Evolutionary conservation across 2,888 invertebrate genomes (phyloP).

Genomic region (Ophion ellenae): DNA sequence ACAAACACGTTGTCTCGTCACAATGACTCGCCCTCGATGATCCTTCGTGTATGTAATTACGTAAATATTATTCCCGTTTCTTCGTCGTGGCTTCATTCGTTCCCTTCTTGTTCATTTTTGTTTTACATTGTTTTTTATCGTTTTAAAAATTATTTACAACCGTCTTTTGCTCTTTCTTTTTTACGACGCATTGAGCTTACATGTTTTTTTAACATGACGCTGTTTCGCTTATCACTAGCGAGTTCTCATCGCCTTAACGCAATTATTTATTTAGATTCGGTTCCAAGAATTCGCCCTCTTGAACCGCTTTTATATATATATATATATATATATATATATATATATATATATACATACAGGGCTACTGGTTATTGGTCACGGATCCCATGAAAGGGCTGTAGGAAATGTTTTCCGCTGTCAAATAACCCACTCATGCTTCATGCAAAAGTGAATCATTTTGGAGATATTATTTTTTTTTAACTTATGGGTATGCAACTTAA

Average conservation of each 20-base stretch:
- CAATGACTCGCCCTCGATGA: slow-evolving; percentile 55
- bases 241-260: slow-evolving; percentile 44
- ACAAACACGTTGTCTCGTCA: slow-evolving; percentile 50
- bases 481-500: too few species aligned
- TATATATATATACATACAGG: not conserved
- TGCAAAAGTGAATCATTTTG: too few species aligned
- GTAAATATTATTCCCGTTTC: slow-evolving; percentile 47
- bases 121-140: slow-evolving; percentile 20
- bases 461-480: too few species aligned
- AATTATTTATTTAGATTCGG: slow-evolving; percentile 51
- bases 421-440: too few species aligned
- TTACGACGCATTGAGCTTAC: slow-evolving; percentile 29
- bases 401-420: too few species aligned
- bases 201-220: slow-evolving; percentile 42
- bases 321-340: not conserved
- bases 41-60: slow-evolving; percentile 45
- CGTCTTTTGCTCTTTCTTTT: slow-evolving; percentile 26
- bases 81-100: slow-evolving; percentile 34
- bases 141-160: slow-evolving; percentile 65
- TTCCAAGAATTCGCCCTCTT: slow-evolving; percentile 20
- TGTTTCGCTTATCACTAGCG: slow-evolving; percentile 41
- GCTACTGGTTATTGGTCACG: too few species aligned
- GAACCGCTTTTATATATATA: slow-evolving; percentile 19
- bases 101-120: slow-evolving; percentile 23
- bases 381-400: too few species aligned